Conservation (phyloP, 2,888 invertebrate genomes). For the Dermolepida albohirtum region DNA sequence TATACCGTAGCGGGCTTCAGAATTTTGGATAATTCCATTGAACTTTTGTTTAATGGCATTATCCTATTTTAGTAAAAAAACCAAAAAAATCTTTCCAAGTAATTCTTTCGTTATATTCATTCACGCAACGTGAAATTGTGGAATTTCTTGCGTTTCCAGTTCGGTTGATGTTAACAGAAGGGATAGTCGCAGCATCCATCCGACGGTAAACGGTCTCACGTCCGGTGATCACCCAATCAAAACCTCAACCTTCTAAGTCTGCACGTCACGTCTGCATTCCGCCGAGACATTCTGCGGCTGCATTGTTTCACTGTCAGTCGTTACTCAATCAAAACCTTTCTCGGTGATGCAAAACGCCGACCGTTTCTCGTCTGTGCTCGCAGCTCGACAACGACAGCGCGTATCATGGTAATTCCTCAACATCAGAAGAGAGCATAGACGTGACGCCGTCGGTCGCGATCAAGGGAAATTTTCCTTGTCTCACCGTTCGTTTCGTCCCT, state of each 20-base stretch:
- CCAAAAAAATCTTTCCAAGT: no score
- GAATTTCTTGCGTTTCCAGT: no score
- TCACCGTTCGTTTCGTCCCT: background rate
- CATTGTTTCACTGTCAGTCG: conserved; percentile 63
- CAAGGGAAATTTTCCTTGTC: background rate
- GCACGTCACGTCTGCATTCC: conserved; percentile 60
- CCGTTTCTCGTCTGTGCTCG: conserved; percentile 13
- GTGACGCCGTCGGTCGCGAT: conserved; percentile 48
- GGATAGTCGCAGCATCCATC: background rate
- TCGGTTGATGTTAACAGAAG: no score
- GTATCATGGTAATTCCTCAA: conserved; percentile 52
- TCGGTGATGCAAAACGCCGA: conserved; percentile 37
- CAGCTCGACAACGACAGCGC: conserved; percentile 4
- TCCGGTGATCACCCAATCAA: conserved; percentile 47
- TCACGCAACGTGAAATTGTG: no score
- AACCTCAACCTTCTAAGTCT: conserved; percentile 48
- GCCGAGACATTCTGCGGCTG: conserved; percentile 51
- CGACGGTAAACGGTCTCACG: conserved; percentile 15
- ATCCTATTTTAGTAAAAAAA: no score
- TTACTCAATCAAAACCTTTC: conserved; percentile 61
- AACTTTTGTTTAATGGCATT: no score
- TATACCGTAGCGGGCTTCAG: no score
- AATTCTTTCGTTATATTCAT: no score
- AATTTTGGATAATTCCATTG: no score
- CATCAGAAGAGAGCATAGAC: conserved; percentile 48